Evolutionary conservation across 2,113 vertebrate species (phyloP).

Genomic region (Zingel zingel): DNA sequence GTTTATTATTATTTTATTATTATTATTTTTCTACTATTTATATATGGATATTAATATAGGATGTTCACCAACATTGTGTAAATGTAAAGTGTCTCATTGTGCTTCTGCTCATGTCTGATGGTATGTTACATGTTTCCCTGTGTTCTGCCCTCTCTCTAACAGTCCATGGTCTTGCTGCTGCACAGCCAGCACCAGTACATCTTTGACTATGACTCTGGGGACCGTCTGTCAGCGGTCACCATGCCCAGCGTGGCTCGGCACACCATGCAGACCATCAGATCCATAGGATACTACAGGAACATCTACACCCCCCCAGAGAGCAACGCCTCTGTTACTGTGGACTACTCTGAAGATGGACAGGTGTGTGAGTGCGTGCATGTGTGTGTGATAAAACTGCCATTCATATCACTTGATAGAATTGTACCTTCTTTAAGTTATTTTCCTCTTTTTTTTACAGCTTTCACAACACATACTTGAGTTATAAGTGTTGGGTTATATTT

Average conservation of each 20-base stretch:
- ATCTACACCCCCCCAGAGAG: conserved; percentile 98
- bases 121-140: not conserved
- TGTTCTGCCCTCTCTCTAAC: conserved; percentile 49
- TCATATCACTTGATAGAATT: not conserved
- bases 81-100: not conserved
- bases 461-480: not conserved
- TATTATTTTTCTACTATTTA: not conserved
- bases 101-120: not conserved
- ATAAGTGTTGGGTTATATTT: not conserved
- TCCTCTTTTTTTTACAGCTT: not conserved
- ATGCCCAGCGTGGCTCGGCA: conserved; percentile 99
- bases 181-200: conserved; percentile 99
- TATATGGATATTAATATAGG: too few relatives aligned
- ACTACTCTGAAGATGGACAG: conserved; percentile 96
- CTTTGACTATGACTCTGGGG: conserved; percentile 94
- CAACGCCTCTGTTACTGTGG: conserved; percentile 95
- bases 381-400: not conserved
- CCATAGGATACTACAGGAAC: conserved; percentile 97
- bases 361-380: conserved; percentile 38
- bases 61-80: not conserved
- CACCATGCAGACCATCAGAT: conserved; percentile 98
- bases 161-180: conserved; percentile 98
- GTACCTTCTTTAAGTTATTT: not conserved
- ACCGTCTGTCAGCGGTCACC: conserved; percentile 95
- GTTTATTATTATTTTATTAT: not conserved